phyloP scores from a whole-genome alignment of 2,113 vertebrate species.

The Takifugu bimaculatus region DNA sequence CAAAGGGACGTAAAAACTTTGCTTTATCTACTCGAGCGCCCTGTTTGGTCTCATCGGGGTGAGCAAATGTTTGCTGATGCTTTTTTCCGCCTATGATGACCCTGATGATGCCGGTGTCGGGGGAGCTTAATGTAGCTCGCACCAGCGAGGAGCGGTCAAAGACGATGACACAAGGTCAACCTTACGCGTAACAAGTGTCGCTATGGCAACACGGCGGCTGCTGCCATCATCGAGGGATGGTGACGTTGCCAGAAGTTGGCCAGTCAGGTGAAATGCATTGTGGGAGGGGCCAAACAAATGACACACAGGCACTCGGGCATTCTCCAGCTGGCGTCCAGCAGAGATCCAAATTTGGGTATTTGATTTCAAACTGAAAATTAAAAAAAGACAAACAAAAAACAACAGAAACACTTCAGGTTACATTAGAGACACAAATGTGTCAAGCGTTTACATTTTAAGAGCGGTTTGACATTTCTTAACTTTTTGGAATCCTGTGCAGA shows the following conservation, averaged over 20 bases:
- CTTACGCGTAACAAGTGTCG: slow-evolving; percentile 6
- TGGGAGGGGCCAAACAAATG: slow-evolving; percentile 47
- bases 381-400: background rate
- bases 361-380: slow-evolving; percentile 39
- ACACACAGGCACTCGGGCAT: slow-evolving; percentile 44
- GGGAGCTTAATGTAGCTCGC: slow-evolving; percentile 11
- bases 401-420: too few species aligned
- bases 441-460: too few species aligned
- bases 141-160: slow-evolving; percentile 5
- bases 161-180: slow-evolving; percentile 20
- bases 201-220: background rate
- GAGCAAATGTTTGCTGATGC: slow-evolving; percentile 60
- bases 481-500: too few species aligned
- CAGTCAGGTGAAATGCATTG: slow-evolving; percentile 27
- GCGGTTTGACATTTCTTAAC: too few species aligned
- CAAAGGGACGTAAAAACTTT: slow-evolving; percentile 38
- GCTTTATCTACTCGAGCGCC: slow-evolving; percentile 44
- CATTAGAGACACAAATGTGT: too few species aligned
- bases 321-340: slow-evolving; percentile 52
- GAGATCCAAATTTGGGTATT: slow-evolving; percentile 35
- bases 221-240: too few species aligned
- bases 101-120: slow-evolving; percentile 10
- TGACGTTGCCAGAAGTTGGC: slow-evolving; percentile 28
- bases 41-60: slow-evolving; percentile 41
- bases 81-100: slow-evolving; percentile 42